Evolutionary conservation across 2,888 invertebrate genomes (phyloP), one percentile per base, ranked within the genome.

Genomic region (Heteropelma amictum): DNA sequence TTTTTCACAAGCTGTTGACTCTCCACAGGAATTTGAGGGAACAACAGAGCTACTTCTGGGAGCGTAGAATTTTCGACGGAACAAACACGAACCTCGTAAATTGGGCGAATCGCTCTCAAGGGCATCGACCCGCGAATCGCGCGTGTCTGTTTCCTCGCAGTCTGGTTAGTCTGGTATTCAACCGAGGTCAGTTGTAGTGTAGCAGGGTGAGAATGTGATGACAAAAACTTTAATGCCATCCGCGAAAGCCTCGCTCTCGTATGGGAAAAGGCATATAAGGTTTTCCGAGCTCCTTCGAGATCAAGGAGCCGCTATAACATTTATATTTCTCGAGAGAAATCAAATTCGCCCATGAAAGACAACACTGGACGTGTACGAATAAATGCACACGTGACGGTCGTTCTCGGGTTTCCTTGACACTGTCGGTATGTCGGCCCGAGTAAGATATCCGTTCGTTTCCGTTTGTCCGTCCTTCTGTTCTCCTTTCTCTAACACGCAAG

Each of bases 281-380:
- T 47, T 67, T 76, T 53, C 35, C 49, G 30, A 61, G 54, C 45
- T 30, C 40, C 45, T 30, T 35, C 49, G 42, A 56, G 53, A 47
- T 61, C 42, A 51, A 75, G 47, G 47, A 53, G 58, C 60, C 54
- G 65, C n/a, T n/a, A 53, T 61, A 73, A 77, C 77, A 78, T 78
- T 78, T 75, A 74, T 74, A 72, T 77, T 74, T 78, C 84, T 81
- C 82, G 71, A 64, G 84, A 84, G 84, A 84, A 84, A 84, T 84
- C 82, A 84, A 80, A 78, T 78, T 76, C 77, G 76, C 67, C 78
- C 72, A 76, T 69, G 56, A 63, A 65, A 77, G 73, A 72, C 72
- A 74, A 72, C 61, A 72, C 53, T 23, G 53, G 67, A 49, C 72
- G 61, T 69, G 68, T 47, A 67, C 49, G 77, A 75, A 72, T 47